Base-by-base conservation (phyloP, 2,888 invertebrate species). In the Pristionchus mayeri region DNA sequence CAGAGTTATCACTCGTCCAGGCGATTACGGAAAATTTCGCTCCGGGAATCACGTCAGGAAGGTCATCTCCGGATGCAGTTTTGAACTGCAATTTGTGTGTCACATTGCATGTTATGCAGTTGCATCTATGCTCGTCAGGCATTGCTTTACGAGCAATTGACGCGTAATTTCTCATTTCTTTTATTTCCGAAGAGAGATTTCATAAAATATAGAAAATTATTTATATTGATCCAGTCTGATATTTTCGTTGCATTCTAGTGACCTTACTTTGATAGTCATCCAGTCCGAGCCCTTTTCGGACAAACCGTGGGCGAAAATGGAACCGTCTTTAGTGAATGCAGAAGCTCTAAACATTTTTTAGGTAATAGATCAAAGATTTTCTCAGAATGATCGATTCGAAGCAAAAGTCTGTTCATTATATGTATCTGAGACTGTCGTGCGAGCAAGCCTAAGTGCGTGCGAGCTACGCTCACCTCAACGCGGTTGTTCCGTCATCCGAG, bases 241-340 rank as follows among this genome's bases (percentile, higher is more conserved):
- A 50, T 18, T 50, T 16, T 18, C 50, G 50, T 50, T 1, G 11
- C 50, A 21, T 54, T 18, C 18, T n/a, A 54, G 24, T 9, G n/a
- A n/a, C 9, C 34, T 24, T 37, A 94, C 94, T 91, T 94, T 93
- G 91, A 98, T 96, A 80, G 96, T 96, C 88, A 96, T 95, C 98
- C 98, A 98, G 93, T 99, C 98, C 1, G 98, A 98, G 0, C 98
- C 98, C 93, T 96, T 97, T 86, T 95, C 95, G 89, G 97, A 97
- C 2, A 98, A 94, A 0, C 96, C 97, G 94, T 98, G 98, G 0
- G 98, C 98, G 94, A 96, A 96, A 40, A 95, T 95, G 91, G 95
- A 94, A 21, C 98, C 98, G 94, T 98, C 96, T 91, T 98, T 96
- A 0, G 97, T 96, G 94, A 97, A 97, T 40, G 95, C 94, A 75